Conservation (phyloP, 2,888 invertebrate species). For the Sarcophaga caerulescens region DNA sequence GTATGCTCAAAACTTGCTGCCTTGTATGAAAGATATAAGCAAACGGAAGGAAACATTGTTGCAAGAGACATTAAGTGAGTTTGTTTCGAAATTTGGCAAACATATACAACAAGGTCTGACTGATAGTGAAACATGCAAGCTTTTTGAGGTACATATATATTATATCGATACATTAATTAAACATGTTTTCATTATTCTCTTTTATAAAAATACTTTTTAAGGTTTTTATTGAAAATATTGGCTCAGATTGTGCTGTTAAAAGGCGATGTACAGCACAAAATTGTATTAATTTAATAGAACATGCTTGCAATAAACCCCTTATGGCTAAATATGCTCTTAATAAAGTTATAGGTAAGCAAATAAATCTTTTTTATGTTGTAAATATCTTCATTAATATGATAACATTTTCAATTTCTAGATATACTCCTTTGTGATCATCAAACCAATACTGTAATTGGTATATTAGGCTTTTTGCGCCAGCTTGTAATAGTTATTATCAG, state of each 20-base stretch:
- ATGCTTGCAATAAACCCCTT: constrained; percentile 86
- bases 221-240: constrained; percentile 81
- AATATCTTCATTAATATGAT: neutral
- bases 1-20: constrained; percentile 88
- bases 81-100: constrained; percentile 78
- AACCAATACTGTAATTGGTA: constrained; percentile 84
- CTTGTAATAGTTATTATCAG: constrained; percentile 83
- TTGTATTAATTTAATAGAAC: constrained; percentile 89
- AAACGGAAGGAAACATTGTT: constrained; percentile 84
- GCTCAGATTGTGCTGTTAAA: constrained; percentile 86
- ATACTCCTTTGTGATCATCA: constrained; percentile 79
- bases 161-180: neutral
- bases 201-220: constrained; percentile 52
- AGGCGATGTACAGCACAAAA: constrained; percentile 91
- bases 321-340: constrained; percentile 82
- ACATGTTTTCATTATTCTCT: neutral
- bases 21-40: constrained; percentile 87
- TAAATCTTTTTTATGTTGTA: neutral
- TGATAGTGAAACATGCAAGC: constrained; percentile 79
- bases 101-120: constrained; percentile 79
- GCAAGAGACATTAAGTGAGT: constrained; percentile 79
- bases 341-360: constrained; percentile 79
- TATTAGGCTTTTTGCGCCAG: constrained; percentile 85
- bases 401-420: constrained; percentile 70
- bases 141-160: constrained; percentile 77